Conservation (phyloP, 2,888 invertebrate species). For the Podotricha telesiphe region DNA sequence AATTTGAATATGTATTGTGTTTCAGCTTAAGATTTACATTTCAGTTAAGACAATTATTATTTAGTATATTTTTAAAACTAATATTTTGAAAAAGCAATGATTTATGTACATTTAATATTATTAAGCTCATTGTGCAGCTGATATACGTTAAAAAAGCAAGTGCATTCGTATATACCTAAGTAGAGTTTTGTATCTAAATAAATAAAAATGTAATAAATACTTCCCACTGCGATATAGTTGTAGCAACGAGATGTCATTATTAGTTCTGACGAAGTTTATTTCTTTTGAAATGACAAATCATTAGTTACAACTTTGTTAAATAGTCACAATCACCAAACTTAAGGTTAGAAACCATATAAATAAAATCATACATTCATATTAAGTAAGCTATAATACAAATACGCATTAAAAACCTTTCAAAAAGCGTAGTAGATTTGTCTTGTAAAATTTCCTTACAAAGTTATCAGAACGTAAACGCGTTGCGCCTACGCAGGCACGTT, state of each 20-base stretch:
- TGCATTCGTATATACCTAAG: not conserved
- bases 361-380: conserved; percentile 2
- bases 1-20: conserved; percentile 5
- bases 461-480: conserved; percentile 32
- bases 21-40: not conserved
- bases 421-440: not conserved
- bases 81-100: not conserved
- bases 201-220: conserved; percentile 34
- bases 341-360: conserved; percentile 38
- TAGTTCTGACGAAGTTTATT: conserved; percentile 17
- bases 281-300: conserved; percentile 70
- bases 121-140: not conserved
- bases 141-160: conserved; percentile 1
- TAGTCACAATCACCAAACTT: conserved; percentile 54
- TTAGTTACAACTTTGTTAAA: conserved; percentile 65
- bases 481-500: conserved; percentile 58
- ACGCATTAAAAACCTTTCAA: not conserved
- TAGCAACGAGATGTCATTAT: conserved; percentile 78
- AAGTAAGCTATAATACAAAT: not conserved
- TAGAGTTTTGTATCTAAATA: conserved; percentile 12
- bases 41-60: conserved; percentile 4
- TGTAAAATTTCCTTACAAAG: conserved; percentile 36
- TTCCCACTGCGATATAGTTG: conserved; percentile 61
- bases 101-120: not conserved
- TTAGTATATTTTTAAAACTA: not conserved